Evolutionary conservation across 1,140 invertebrate species (phyloP), one percentile per base, ranked within the genome.

Genomic region (Lycorma delicatula): DNA sequence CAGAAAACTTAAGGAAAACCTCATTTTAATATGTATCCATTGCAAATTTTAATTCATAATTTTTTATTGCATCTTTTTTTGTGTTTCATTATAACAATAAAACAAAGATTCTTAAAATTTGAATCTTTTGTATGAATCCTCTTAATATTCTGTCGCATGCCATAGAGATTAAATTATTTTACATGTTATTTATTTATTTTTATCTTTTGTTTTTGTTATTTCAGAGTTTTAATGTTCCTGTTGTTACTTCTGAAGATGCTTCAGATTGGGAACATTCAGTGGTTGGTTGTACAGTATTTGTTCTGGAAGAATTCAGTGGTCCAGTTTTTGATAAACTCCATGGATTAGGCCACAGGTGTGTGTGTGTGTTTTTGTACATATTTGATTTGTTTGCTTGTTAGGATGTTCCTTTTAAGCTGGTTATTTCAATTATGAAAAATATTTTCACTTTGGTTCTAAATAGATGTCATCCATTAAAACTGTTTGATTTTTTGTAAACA

Each of bases 281-380:
- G n/a, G 20, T 23, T 3, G 7, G 25, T 28, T 48, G 55, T 20
- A 53, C 49, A 23, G 44, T 62, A 7, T 64, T 64, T 48, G 59
- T 64, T 18, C 29, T 66, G n/a, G 60, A 64, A 22, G 62, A 66
- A 44, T 64, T 64, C 54, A 50, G 53, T 48, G 63, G 63, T 2
- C 11, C 55, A 12, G 29, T 62, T 11, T 64, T 58, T 28, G 61
- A 61, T 5, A 28, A 47, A 12, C 59, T 66, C 11, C 56, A 62
- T 20, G 36, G 59, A 48, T 20, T 54, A 23, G 61, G 56, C n/a
- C 61, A 63, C 28, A 66, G 63, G 61, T 61, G 53, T 52, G 44
- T 29, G 16, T 48, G 25, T 41, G 26, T n/a, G n/a, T n/a, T n/a
- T n/a, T n/a, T n/a, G n/a, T n/a, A n/a, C n/a, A n/a, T n/a, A n/a